Evolutionary conservation across 2,888 invertebrate genomes (phyloP).

Genomic region (Koerneria pararmatus): DNA sequence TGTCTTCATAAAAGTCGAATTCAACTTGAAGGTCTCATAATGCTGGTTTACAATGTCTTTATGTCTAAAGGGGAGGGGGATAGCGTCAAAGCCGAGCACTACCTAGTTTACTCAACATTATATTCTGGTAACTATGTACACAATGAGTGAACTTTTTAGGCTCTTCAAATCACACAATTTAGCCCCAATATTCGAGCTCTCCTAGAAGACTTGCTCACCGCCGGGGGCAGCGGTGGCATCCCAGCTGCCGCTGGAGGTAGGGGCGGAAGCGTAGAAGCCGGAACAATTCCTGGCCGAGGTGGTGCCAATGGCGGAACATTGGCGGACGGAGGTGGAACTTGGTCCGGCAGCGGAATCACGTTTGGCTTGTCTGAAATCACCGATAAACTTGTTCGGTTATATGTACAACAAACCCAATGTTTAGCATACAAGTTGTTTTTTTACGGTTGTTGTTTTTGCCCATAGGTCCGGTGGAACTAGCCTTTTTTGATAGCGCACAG

Average conservation of each 20-base stretch:
- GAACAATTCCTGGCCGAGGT: slow-evolving; percentile 29
- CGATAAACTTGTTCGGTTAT: background rate
- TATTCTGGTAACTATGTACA: no score
- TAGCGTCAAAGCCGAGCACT: no score
- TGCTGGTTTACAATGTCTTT: no score
- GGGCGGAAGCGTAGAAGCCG: slow-evolving; percentile 18
- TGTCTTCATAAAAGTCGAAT: no score
- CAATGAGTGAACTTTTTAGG: no score
- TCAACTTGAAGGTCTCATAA: no score
- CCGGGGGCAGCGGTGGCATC: slow-evolving; percentile 20
- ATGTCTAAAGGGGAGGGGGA: no score
- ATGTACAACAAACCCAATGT: background rate
- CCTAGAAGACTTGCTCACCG: background rate
- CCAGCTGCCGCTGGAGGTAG: slow-evolving; percentile 22
- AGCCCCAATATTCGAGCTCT: background rate
- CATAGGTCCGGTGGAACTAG: no score
- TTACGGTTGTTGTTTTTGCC: no score
- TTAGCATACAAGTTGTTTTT: background rate
- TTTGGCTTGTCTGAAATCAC: background rate
- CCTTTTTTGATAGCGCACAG: no score
- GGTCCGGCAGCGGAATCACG: slow-evolving; percentile 16
- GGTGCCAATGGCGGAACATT: slow-evolving; percentile 26
- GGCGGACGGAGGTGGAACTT: slow-evolving; percentile 7
- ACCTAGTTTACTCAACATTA: no score
- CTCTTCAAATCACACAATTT: background rate